These are phyloP conservation scores for Melanostoma mellinum DNA, from an alignment of 2,888 invertebrate genomes.

Conservation along the genomic window DNA sequence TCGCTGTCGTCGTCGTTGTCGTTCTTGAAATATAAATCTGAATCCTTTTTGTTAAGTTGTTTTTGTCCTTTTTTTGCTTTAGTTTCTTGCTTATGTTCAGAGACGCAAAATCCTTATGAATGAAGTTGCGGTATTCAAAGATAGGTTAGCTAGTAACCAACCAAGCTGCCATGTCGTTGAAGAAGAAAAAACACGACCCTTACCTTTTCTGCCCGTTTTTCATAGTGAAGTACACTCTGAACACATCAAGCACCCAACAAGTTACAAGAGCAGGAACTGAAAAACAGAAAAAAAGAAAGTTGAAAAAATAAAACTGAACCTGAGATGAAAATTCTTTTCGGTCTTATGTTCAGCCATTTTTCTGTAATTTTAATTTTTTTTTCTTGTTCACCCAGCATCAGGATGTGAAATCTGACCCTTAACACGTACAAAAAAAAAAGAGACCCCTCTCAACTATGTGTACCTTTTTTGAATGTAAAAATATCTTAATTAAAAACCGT, in stretches of 20 bases:
- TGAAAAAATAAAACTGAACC: slow-evolving; percentile 18
- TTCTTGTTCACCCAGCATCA: slow-evolving; percentile 4
- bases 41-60: slow-evolving; percentile 32
- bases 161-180: slow-evolving; percentile 14
- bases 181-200: not conserved
- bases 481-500: slow-evolving; percentile 68
- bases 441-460: not conserved
- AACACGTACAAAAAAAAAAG: slow-evolving; percentile 2
- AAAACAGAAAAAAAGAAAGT: not conserved
- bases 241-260: slow-evolving; percentile 43
- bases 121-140: slow-evolving; percentile 67
- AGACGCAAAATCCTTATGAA: slow-evolving; percentile 70
- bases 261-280: slow-evolving; percentile 27
- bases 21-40: slow-evolving; percentile 58
- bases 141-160: slow-evolving; percentile 50
- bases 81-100: slow-evolving; percentile 47
- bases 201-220: slow-evolving; percentile 11
- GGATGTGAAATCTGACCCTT: slow-evolving; percentile 46
- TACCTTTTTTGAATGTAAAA: slow-evolving; percentile 62
- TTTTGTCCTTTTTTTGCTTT: not conserved
- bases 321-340: slow-evolving; percentile 60
- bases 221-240: slow-evolving; percentile 29
- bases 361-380: slow-evolving; percentile 47
- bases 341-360: slow-evolving; percentile 55
- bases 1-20: slow-evolving; percentile 1